A percentile compares a stretch with the other conserved stretches of the same genome.
These are phyloP conservation scores for Pherbina coryleti DNA, from an alignment of 2,888 invertebrate genomes.

Conservation along the genomic window DNA sequence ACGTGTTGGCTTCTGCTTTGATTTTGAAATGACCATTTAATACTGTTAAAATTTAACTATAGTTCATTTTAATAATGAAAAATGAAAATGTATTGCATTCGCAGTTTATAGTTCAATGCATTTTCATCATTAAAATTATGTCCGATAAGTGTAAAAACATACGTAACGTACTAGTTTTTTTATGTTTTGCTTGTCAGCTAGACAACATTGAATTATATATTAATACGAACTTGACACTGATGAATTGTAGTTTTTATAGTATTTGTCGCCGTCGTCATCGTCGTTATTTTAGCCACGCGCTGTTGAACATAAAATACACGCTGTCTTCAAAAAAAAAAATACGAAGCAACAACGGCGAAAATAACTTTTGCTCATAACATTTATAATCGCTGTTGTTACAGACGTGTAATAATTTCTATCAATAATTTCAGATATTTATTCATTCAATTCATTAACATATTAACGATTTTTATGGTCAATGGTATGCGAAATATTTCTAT, in stretches of 20 bases:
- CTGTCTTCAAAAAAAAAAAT: background rate
- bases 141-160: too few species aligned
- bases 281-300: constrained; percentile 23
- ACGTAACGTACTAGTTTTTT: too few species aligned
- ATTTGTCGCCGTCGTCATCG: too few species aligned
- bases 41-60: too few species aligned
- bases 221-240: constrained; percentile 30
- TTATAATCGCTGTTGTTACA: background rate
- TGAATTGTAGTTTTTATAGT: background rate
- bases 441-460: background rate
- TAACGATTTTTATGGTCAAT: constrained; percentile 13
- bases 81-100: too few species aligned
- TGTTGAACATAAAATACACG: background rate
- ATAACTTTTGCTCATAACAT: background rate
- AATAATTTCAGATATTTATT: background rate
- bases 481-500: constrained; percentile 17
- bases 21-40: too few species aligned
- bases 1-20: too few species aligned
- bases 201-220: too few species aligned
- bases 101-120: too few species aligned
- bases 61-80: too few species aligned
- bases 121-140: too few species aligned
- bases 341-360: background rate
- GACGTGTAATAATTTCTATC: background rate
- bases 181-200: too few species aligned